Evolutionary conservation across 2,888 invertebrate genomes (phyloP), one percentile per base, ranked within the genome.

Genomic region (Pollenia griseotomentosa): DNA sequence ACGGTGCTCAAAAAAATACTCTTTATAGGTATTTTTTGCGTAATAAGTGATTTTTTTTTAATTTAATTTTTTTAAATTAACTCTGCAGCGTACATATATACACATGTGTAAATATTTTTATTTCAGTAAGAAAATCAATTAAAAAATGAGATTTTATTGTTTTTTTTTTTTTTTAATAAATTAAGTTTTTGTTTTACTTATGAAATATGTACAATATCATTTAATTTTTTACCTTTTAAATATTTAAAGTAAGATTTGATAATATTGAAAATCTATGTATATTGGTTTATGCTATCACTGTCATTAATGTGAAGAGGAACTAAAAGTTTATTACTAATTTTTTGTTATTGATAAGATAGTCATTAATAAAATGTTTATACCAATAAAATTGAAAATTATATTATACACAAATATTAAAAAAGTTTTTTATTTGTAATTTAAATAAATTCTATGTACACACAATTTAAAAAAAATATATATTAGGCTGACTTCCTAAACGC

Each of bases 21-120:
- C 94, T 96, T 90, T 94, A 96, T 93, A 95, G 96, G 93, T 96
- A 96, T 94, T 95, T 96, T 93, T 94, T 96, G 92, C 95, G 95
- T 93, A 95, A 95, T 93, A 95, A 95, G 94, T 95, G 95, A 95
- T 91, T 88, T 70, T 68, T 46, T 23, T 40, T 48, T 40, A 59
- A n/a, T 40, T 48, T 40, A 59, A n/a, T 61, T 48, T 44, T 63
- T 33, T 3, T 19, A 0, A 6, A 6, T 14, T n/a, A 33, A 14
- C 46, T 73, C 14, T 44, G 44, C 10, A 42, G 42, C 12, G 16
- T 42, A 57, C 65, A n/a, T 77, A 19, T 53, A 61, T n/a, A 61
- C 40, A 70, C 0, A 57, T 77, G 10, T 77, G 42, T 53, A 61
- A 33, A 74, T 53, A 70, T 0, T 51, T 68, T 19, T 4, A 19